Conservation (phyloP, 53 echinoderm and acorn worm genomes). For the Zoroaster sp. region DNA sequence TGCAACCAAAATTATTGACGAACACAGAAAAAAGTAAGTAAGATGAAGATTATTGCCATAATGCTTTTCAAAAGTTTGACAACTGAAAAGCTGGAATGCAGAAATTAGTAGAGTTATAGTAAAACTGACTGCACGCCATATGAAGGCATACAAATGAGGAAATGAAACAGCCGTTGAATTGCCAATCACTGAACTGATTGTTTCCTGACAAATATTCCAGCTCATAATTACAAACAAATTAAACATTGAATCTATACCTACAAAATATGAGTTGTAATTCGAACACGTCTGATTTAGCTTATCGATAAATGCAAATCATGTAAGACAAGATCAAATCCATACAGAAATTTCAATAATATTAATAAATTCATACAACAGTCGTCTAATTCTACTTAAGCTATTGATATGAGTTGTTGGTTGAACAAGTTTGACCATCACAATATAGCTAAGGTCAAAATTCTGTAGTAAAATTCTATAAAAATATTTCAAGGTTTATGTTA, state of each 20-base stretch:
- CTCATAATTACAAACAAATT: not conserved
- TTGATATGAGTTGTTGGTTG: conserved; percentile 47
- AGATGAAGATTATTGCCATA: no score
- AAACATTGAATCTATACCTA: not conserved
- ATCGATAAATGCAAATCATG: not conserved
- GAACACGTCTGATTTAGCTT: not conserved
- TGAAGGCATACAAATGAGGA: not conserved
- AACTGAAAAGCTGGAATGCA: no score
- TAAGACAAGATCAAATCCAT: not conserved
- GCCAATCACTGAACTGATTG: no score
- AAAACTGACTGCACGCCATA: no score
- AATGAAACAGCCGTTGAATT: conserved; percentile 3
- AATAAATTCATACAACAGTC: not conserved
- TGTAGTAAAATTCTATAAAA: not conserved
- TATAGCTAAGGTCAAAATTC: conserved; percentile 31
- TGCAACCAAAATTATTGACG: no score
- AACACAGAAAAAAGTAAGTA: no score
- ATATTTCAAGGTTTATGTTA: not conserved
- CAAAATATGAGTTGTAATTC: not conserved
- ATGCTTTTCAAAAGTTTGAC: no score
- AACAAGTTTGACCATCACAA: conserved; percentile 26
- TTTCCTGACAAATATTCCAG: not conserved
- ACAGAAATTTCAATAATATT: not conserved
- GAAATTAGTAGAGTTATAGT: no score
- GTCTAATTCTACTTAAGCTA: conserved; percentile 15